A percentile compares a stretch with the other conserved stretches of the same genome.
These are phyloP conservation scores for Eupsittula cactorum DNA, from an alignment of 2,113 vertebrate species.

Conservation along the genomic window DNA sequence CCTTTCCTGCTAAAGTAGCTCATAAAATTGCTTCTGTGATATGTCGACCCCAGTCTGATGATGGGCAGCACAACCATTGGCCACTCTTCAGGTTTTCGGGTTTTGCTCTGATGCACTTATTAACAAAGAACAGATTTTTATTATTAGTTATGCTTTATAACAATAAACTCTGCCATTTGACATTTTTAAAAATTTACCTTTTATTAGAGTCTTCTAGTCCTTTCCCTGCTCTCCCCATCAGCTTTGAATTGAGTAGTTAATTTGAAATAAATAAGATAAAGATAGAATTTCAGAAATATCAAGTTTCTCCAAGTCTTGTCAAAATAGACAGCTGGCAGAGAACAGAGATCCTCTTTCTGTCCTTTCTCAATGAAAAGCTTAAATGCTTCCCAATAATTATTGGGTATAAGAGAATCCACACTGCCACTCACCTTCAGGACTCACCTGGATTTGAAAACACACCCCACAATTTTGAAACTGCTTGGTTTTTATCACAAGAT, in stretches of 20 bases:
- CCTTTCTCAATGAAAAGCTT: not conserved
- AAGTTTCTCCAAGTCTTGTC: not conserved
- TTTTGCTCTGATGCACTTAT: not conserved
- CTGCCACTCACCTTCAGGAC: not conserved
- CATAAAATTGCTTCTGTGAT: not conserved
- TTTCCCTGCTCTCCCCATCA: not conserved
- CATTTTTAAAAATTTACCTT: not conserved
- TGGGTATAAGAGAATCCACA: not conserved
- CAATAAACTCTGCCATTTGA: accelerated
- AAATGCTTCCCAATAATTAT: not conserved
- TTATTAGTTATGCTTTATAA: not conserved
- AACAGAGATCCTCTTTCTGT: not conserved
- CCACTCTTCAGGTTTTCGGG: not conserved
- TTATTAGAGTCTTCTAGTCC: not conserved
- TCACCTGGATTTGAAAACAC: not conserved
- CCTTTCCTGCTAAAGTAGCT: not conserved
- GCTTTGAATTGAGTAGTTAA: not conserved
- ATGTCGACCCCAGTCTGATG: not conserved
- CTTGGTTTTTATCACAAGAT: not conserved
- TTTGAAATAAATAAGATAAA: not conserved
- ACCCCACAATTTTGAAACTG: not conserved
- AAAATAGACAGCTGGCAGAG: not conserved
- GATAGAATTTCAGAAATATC: not conserved
- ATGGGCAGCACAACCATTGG: not conserved
- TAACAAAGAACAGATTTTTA: not conserved